phyloP scores from a whole-genome alignment of 2,113 vertebrate species.

The Polyodon spathula region DNA sequence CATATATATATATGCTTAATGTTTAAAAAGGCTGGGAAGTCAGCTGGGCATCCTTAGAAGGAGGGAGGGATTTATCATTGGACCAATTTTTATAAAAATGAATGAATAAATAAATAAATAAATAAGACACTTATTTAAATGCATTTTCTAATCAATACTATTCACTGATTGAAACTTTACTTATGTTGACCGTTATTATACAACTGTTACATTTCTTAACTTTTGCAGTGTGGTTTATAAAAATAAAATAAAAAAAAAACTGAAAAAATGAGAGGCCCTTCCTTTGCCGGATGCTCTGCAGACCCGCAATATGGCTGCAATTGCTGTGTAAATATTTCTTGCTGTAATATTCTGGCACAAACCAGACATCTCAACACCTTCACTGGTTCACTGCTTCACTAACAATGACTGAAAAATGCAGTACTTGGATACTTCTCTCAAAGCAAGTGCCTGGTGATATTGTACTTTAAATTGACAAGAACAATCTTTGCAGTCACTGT shows the following conservation, averaged over 20 bases:
- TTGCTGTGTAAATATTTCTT: constrained; percentile 43
- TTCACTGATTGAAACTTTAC: constrained; percentile 52
- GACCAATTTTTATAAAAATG: constrained; percentile 67
- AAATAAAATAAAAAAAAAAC: constrained; percentile 57
- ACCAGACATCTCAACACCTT: not conserved
- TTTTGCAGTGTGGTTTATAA: constrained; percentile 68
- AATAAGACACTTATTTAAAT: constrained; percentile 71
- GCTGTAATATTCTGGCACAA: constrained; percentile 26
- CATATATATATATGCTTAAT: constrained; percentile 47
- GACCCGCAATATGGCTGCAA: constrained; percentile 38
- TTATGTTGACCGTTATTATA: constrained; percentile 58
- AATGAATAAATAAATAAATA: constrained; percentile 51
- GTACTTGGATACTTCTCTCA: constrained; percentile 47
- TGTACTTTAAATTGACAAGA: constrained; percentile 65
- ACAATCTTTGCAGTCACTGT: constrained; percentile 71
- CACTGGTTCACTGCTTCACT: constrained; percentile 1
- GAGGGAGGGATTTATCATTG: constrained; percentile 51
- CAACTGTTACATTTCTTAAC: constrained; percentile 78
- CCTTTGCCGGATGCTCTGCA: constrained; percentile 36
- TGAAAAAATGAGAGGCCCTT: constrained; percentile 38
- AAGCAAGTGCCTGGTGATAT: constrained; percentile 69
- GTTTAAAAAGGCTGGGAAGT: constrained; percentile 44
- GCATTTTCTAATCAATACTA: constrained; percentile 57
- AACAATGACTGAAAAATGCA: not conserved
- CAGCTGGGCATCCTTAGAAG: constrained; percentile 49